Conservation (phyloP, 2,113 vertebrate genomes). For the Oryzias javanicus region DNA sequence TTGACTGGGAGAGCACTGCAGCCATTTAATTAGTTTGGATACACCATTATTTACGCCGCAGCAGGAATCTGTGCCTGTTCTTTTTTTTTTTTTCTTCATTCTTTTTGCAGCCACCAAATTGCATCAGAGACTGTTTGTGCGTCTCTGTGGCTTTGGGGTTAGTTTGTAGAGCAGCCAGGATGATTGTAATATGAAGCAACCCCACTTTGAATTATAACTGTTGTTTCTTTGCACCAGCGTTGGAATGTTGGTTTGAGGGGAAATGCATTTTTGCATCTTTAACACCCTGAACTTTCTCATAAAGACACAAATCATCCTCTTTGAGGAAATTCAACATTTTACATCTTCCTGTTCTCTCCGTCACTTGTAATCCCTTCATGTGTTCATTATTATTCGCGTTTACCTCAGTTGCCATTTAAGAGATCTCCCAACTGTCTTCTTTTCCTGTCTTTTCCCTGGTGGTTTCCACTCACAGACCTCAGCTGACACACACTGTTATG, state of each 20-base stretch:
- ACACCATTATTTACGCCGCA: constrained; percentile 44
- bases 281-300: constrained; percentile 21
- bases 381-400: constrained; percentile 17
- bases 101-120: constrained; percentile 42
- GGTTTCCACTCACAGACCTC: constrained; percentile 47
- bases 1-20: constrained; percentile 30
- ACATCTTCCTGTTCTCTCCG: neutral
- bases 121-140: constrained; percentile 59
- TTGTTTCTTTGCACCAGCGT: constrained; percentile 17
- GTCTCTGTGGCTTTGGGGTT: constrained; percentile 53
- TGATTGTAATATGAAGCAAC: constrained; percentile 50
- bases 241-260: constrained; percentile 60
- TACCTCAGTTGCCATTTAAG: constrained; percentile 43
- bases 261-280: constrained; percentile 17
- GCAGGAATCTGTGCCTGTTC: constrained; percentile 21
- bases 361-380: neutral
- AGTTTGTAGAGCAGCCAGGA: constrained; percentile 35
- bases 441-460: constrained; percentile 49
- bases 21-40: constrained; percentile 61
- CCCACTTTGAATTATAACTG: constrained; percentile 49
- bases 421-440: constrained; percentile 26
- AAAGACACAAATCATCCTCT: constrained; percentile 22
- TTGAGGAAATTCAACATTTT: constrained; percentile 4
- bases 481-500: constrained; percentile 33
- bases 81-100: neutral